These are phyloP conservation scores for Ploceus nigricollis DNA, from an alignment of 2,113 vertebrate genomes.

Conservation along the genomic window DNA sequence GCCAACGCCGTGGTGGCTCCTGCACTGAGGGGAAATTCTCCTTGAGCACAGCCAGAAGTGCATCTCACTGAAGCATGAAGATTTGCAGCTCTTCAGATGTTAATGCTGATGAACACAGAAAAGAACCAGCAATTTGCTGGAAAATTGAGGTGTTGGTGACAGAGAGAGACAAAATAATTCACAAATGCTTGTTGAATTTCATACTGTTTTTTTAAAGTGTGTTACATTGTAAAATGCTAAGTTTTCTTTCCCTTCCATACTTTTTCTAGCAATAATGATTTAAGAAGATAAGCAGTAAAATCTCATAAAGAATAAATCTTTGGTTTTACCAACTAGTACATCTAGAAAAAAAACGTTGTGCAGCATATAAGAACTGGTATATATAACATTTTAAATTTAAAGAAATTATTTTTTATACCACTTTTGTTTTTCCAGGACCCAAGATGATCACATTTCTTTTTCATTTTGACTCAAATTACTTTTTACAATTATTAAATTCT, in stretches of 20 bases:
- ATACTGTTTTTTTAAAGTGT: fast-evolving
- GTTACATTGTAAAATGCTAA: background rate
- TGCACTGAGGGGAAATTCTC: background rate
- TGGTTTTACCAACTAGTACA: background rate
- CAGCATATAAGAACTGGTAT: background rate
- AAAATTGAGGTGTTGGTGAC: background rate
- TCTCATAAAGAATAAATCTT: background rate
- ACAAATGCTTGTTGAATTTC: background rate
- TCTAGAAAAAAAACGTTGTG: background rate
- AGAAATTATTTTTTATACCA: background rate
- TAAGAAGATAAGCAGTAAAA: background rate
- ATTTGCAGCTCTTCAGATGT: background rate
- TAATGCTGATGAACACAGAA: background rate
- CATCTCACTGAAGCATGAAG: background rate
- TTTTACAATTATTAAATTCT: conserved; percentile 41
- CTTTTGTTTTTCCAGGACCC: conserved; percentile 4
- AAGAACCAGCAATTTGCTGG: background rate
- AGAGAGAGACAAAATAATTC: background rate
- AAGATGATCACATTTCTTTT: background rate
- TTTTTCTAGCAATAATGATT: background rate
- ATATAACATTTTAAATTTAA: background rate
- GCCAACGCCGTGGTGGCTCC: fast-evolving
- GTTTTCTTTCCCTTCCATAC: background rate
- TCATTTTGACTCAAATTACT: conserved; percentile 1
- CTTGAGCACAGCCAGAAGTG: background rate